Evolutionary conservation across 1,140 invertebrate genomes (phyloP).

Genomic region (Zaprionus gabonicus): DNA sequence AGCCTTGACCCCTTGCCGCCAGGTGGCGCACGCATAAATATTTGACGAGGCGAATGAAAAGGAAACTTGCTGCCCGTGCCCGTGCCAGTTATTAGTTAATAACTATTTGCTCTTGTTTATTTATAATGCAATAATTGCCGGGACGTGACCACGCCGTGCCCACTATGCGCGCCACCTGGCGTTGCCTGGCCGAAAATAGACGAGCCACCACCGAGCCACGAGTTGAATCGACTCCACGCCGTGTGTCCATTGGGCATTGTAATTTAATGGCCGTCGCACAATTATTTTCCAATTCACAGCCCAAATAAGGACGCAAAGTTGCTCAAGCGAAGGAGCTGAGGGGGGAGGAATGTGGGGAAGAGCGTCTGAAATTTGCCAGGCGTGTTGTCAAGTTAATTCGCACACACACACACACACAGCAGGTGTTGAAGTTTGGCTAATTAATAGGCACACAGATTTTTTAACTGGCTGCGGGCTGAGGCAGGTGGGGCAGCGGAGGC

Average conservation of each 20-base stretch:
- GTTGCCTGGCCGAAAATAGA: slow-evolving; percentile 31
- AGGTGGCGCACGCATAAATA: slow-evolving; percentile 66
- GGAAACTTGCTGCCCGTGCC: slow-evolving; percentile 34
- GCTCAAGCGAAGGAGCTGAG: not conserved
- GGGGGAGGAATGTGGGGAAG: not conserved
- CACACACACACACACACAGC: slow-evolving; percentile 65
- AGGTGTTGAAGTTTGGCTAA: slow-evolving; percentile 82
- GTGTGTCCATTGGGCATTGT: slow-evolving; percentile 69
- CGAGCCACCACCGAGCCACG: too few relatives aligned
- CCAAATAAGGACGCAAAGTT: slow-evolving; percentile 48
- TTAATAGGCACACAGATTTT: slow-evolving; percentile 70
- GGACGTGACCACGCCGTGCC: slow-evolving; percentile 70
- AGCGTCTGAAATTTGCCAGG: slow-evolving; percentile 35
- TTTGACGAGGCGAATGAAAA: slow-evolving; percentile 43
- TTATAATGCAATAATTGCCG: slow-evolving; percentile 79
- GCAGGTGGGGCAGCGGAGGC: slow-evolving; percentile 5
- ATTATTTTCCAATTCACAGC: slow-evolving; percentile 82
- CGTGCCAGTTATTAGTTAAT: slow-evolving; percentile 78
- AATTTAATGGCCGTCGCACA: slow-evolving; percentile 79
- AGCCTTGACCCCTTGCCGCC: slow-evolving; percentile 60
- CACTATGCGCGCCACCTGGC: slow-evolving; percentile 55
- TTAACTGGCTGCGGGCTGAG: slow-evolving; percentile 27
- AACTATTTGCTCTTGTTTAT: slow-evolving; percentile 80
- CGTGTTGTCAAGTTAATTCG: slow-evolving; percentile 74
- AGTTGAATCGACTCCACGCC: not conserved